phyloP scores from a whole-genome alignment of 1,140 invertebrate species.

The Dinoponera quadriceps region DNA sequence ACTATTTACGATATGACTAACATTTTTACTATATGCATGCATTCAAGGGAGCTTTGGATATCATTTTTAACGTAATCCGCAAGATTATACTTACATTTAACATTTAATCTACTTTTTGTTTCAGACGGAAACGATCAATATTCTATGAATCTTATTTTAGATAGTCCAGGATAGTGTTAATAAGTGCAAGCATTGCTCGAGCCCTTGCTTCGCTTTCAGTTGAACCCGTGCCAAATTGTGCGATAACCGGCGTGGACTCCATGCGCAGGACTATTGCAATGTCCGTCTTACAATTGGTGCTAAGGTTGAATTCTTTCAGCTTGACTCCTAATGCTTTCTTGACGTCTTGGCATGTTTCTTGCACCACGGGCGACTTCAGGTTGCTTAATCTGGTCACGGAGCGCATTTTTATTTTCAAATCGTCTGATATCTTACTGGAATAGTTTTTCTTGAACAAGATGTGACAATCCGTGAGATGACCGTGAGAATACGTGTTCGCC shows the following conservation, averaged over 20 bases:
- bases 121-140: too few relatives aligned
- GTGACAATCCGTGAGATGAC: not conserved
- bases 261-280: not conserved
- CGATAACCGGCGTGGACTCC: not conserved
- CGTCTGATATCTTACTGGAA: not conserved
- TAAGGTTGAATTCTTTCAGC: not conserved
- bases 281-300: accelerated
- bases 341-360: not conserved
- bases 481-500: not conserved
- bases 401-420: not conserved
- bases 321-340: not conserved
- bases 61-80: too few relatives aligned
- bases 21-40: too few relatives aligned
- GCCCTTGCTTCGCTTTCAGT: conserved; percentile 5
- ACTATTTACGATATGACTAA: too few relatives aligned
- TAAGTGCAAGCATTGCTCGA: conserved; percentile 9
- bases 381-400: not conserved
- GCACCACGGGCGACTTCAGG: not conserved
- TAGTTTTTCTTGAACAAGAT: not conserved
- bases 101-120: too few relatives aligned
- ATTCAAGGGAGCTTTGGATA: too few relatives aligned
- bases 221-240: conserved; percentile 15
- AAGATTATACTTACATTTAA: too few relatives aligned
- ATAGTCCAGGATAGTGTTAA: not conserved
- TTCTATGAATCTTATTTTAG: too few relatives aligned